Base-by-base conservation (phyloP, 1,140 invertebrate genomes). In the Gryon sp. region DNA sequence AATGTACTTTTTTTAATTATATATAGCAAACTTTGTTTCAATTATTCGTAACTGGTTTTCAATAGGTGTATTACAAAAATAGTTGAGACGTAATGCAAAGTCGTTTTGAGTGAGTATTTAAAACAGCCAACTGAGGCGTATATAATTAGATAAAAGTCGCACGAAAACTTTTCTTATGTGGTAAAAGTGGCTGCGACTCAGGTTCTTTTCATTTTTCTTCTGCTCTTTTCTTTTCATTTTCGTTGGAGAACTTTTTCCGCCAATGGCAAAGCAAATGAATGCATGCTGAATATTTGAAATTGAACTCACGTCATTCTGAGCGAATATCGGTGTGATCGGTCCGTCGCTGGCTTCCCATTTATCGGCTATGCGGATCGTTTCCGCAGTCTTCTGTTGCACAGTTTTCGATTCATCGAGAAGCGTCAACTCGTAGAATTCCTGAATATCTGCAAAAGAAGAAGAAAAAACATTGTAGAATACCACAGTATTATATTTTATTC, bases 371-470 rank as follows among this genome's bases (percentile, higher is more conserved):
- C 96, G 93, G 80, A 98, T 93, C 22, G 97, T 98, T 90, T 99
- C 98, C 18, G 93, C 93, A 52, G 96, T 98, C 90, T 99, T 99
- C 90, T 98, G 95, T 86, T 98, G 95, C 63, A 96, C 92, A 48
- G 95, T 95, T 90, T 99, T 98, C 38, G 93, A 95, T 86, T 99
- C 97, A 90, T 99, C 97, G 81, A 99, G 91, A 65, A 99, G 91
- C 40, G 97, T 98, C 75, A 98, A 91, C 90, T 99, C 97, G 90
- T 99, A 99, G 89, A 99, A 99, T 89, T 99, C 97, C 92, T 99
- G 97, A 83, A 99, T 99, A 92, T 99, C 98, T 98, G 93, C 12
- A 94, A 93, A 60, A 83, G 83, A 83, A 82, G 78, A 84, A 82
- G 82, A 45, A 70, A 38, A 48, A 52, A 22, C 22, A 66, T 40